Base-by-base conservation (phyloP, 2,113 vertebrate species). In the Oreochromis tanganicae region DNA sequence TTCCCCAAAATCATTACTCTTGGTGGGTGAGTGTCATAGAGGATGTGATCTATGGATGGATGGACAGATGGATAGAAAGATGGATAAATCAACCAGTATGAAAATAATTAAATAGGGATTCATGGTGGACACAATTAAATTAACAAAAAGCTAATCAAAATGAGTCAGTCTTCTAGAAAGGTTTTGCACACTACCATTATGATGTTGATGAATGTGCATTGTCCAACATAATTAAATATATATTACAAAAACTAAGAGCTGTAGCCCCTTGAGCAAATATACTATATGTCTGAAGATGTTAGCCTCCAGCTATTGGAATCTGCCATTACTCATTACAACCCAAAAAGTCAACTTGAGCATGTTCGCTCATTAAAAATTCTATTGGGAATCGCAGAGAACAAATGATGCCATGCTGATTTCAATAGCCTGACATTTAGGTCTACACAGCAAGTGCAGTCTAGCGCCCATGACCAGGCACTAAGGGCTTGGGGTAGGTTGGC, bases 351-450 rank as follows among this genome's bases (percentile, higher is more conserved):
- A 50, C 36, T 50, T 29, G 14, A 80, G 84, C 29, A 21, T 17
- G 48, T 12, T 59, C 54, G 7, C 17, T 63, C 83, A 52, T 86
- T 82, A 48, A 68, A 91, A 85, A 85, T 41, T 52, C 80, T 68
- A 66, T 38, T 34, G 21, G n/a, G 57, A 57, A 38, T 55, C 59
- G 50, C 29, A 54, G 50, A 46, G 71, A 88, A 75, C 75, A 86
- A 91, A 87, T 78, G 86, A 86, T 32, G 12, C 36, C 71, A 34
- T 63, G 85, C 80, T 88, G 91, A 87, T 82, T 91, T 92, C 86
- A 92, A 84, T 68, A 75, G 46, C 38, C 71, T 92, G 90, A 92
- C 92, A 92, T 94, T 94, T 93, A 17, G 29, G 75, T 89, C 54
- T 32, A 63, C 9, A 7, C 19, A 84, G 85, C 68, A 24, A 80